phyloP scores from a whole-genome alignment of 2,113 vertebrate species.

The Centropristis striata region DNA sequence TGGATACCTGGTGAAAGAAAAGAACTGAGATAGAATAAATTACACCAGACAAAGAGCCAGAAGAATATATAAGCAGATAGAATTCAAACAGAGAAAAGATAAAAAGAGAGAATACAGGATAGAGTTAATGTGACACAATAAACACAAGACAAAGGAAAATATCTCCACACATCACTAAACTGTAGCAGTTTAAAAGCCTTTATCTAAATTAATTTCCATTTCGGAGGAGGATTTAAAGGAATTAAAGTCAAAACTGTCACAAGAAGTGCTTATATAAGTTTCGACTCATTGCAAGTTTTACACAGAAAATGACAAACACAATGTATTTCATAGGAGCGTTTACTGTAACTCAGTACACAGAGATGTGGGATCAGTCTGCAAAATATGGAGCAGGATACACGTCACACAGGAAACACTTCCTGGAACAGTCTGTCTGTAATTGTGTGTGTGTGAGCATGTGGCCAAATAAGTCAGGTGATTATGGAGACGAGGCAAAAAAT shows the following conservation, averaged over 20 bases:
- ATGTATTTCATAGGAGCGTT: background rate
- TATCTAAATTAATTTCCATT: conserved; percentile 1
- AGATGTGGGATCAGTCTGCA: conserved; percentile 28
- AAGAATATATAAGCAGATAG: background rate
- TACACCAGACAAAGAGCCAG: background rate
- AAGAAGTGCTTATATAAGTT: background rate
- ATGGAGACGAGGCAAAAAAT: background rate
- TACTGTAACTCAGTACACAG: background rate
- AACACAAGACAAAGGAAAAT: background rate
- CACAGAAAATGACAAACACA: background rate
- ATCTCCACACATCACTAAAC: background rate
- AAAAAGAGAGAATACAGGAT: background rate
- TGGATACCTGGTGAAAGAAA: background rate
- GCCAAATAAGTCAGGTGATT: conserved; percentile 16
- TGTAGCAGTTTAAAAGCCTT: background rate
- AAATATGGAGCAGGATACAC: conserved; percentile 53
- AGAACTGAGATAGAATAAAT: background rate
- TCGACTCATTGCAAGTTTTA: background rate
- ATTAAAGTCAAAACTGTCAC: conserved; percentile 4
- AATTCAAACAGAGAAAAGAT: background rate
- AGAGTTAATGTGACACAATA: conserved; percentile 2
- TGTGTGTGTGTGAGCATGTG: conserved; percentile 2
- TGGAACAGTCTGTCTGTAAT: conserved; percentile 51
- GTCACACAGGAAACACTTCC: conserved; percentile 75
- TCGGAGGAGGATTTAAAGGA: background rate